Evolutionary conservation across 1,140 invertebrate genomes (phyloP).

Genomic region (Sycobia sp.): DNA sequence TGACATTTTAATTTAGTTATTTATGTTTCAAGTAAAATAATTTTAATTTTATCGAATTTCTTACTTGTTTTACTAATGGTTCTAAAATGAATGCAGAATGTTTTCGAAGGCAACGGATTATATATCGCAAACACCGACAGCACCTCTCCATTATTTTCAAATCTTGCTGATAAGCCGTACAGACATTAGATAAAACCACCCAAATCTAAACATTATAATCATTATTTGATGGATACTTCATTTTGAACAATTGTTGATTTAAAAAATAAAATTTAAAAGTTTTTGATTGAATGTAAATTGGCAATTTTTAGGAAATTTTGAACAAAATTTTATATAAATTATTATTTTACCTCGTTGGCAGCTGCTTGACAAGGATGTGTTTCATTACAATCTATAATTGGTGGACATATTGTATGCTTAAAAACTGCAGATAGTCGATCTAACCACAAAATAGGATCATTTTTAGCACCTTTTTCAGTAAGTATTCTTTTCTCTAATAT

Average conservation of each 20-base stretch:
- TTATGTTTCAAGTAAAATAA: background rate
- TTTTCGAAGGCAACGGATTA: constrained; percentile 82
- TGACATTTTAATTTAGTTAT: constrained; percentile 6
- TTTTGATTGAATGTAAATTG: no score
- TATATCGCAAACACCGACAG: constrained; percentile 88
- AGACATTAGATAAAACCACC: constrained; percentile 83
- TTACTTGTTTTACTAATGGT: constrained; percentile 78
- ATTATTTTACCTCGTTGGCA: constrained; percentile 69
- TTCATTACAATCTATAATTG: constrained; percentile 65
- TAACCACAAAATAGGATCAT: constrained; percentile 90
- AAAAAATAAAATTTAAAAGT: no score
- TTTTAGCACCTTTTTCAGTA: constrained; percentile 59
- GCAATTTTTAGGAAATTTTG: no score
- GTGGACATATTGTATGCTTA: constrained; percentile 74
- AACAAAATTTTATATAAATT: background rate
- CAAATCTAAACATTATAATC: constrained; percentile 64
- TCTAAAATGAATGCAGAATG: constrained; percentile 79
- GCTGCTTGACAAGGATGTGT: constrained; percentile 83
- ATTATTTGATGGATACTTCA: no score
- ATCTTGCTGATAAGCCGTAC: constrained; percentile 79
- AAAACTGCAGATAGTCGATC: constrained; percentile 91
- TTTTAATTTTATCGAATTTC: background rate
- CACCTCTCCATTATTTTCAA: constrained; percentile 87
- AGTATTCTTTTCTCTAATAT: constrained; percentile 62
- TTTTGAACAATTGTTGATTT: no score